Evolutionary conservation across 2,888 invertebrate species (phyloP), one percentile per base, ranked within the genome.

Genomic region (Drepanosiphum platanoidis): DNA sequence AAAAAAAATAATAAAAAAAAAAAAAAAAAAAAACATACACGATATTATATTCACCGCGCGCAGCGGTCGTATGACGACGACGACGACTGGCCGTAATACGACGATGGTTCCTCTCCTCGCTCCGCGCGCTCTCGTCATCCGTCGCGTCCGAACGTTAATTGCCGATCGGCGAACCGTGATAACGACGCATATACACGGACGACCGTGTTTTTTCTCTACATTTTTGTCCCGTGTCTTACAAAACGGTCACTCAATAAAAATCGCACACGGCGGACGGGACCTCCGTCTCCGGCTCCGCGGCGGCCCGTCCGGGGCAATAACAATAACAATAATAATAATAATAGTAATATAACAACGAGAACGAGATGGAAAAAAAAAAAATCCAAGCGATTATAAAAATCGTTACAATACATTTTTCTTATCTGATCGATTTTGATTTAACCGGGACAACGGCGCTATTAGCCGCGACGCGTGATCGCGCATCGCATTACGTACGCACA

Each of bases 181-280:
- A 82, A 82, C 71, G 58, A 58, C 36, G 15, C n/a, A 5, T 36
- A 15, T 61, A 32, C 64, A 11, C 30, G 13, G 13, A 46, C 58
- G 18, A 36, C 3, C 36, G 75, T 2, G 46, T 34, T 68, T 80
- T 77, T 81, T 61, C 52, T 36, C 8, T 34, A 72, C 71, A 82
- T 72, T 82, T 82, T 82, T 72, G 61, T 32, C 22, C 61, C 82
- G 39, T 82, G 82, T 82, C 30, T 61, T 82, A 82, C 82, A 82
- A 72, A 82, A 82, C 82, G 72, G 72, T n/a, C 42, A 32, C 39
- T 72, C 27, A 70, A 81, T 30, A 70, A 81, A 81, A 81, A 58
- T 81, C 80, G 70, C 70, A 52, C 70, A 52, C 52, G 34, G 3
- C 52, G 13, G n/a, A 58, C n/a, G 27, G 58, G 4, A 58, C n/a